Conservation (phyloP, 2,113 vertebrate species). For the Ahaetulla prasina region DNA sequence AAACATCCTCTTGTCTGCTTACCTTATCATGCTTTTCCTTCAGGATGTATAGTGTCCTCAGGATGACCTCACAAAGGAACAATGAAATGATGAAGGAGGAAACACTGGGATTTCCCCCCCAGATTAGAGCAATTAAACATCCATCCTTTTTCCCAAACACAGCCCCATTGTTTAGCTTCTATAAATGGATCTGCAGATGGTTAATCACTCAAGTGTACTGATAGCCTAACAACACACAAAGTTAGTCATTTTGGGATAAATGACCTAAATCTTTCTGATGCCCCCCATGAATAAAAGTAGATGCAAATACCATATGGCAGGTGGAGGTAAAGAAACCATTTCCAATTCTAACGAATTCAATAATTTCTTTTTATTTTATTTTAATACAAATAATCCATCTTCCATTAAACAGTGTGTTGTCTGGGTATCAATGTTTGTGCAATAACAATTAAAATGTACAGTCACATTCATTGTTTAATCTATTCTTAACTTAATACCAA, state of each 20-base stretch:
- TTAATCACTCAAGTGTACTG: neutral
- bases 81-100: slow-evolving; percentile 55
- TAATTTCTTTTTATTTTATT: neutral
- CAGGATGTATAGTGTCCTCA: slow-evolving; percentile 37
- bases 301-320: neutral
- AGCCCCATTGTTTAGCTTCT: slow-evolving; percentile 38
- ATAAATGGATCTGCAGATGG: slow-evolving; percentile 21
- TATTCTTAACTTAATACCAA: too few species aligned
- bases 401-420: too few species aligned
- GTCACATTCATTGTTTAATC: too few species aligned
- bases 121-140: slow-evolving; percentile 30
- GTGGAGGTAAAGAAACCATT: neutral
- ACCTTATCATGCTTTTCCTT: slow-evolving; percentile 34
- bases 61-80: slow-evolving; percentile 46
- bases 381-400: too few species aligned
- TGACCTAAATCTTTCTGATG: neutral
- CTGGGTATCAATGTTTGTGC: too few species aligned
- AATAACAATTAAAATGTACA: too few species aligned
- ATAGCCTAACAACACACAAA: neutral
- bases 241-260: neutral
- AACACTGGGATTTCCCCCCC: slow-evolving; percentile 27
- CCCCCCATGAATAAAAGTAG: neutral
- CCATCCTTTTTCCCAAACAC: slow-evolving; percentile 21
- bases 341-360: neutral
- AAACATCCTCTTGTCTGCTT: slow-evolving; percentile 31